Base-by-base conservation (phyloP, 2,888 invertebrate genomes). In the Zele albiditarsus region DNA sequence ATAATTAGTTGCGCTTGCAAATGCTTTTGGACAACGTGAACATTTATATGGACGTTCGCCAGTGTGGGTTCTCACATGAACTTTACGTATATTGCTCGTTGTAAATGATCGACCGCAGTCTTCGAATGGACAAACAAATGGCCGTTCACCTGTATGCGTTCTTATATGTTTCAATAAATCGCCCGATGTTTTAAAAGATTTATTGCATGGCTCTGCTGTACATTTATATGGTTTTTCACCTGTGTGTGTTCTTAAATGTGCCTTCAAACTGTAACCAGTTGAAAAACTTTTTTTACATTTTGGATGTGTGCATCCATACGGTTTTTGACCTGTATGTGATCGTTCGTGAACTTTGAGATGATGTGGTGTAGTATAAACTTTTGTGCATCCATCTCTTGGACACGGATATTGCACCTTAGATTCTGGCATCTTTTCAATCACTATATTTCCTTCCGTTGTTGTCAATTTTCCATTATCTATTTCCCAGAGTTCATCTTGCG, bases 1-100 rank as follows among this genome's bases (percentile, higher is more conserved):
- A 82, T 92, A 93, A 86, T 94, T 94, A 6, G 94, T 93, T 10
- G 93, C 92, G 53, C 93, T 93, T 2, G 94, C 92, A 88, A 94
- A 94, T 0, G 92, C 91, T 85, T 93, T 91, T 1, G 91, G 91
- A 86, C 94, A 94, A 79, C 92, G 90, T 8, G 90, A 89, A 82
- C 94, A 94, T 38, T 91, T 90, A 83, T 93, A 94, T 0, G 94
- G 94, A 25, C 93, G 88, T 86, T 94, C 93, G 0, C 94, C 94
- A 0, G 94, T 94, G 84, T 94, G 94, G 0, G 93, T 93, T 62
- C 94, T 89, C 53, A 93, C 91, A 83, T 94, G 94, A 65, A 92
- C 91, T 89, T 93, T 94, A 31, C 93, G 90, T 72, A 94, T 94
- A 84, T 94, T 93, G 27, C 93, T 93, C 0, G 94, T 94, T 0